Evolutionary conservation across 2,797 vertebrate species (phyloP).

Genomic region (Triplophysa bombifrons): DNA sequence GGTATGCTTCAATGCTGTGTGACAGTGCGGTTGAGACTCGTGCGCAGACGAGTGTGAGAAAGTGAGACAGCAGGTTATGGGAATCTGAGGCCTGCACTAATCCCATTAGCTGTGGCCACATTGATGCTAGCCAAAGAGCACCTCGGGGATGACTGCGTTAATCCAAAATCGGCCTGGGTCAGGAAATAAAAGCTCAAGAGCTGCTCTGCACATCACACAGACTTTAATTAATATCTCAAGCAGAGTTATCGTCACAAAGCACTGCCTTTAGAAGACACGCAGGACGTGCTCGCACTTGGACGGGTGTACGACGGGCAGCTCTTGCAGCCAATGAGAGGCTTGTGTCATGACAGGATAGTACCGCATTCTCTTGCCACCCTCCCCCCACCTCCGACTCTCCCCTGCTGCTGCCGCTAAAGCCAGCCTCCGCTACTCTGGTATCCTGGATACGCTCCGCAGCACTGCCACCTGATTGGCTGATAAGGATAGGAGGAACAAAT

Average conservation of each 20-base stretch:
- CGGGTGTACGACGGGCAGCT: neutral
- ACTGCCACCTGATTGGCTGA: conserved; percentile 72
- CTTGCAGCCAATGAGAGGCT: conserved; percentile 29
- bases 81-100: conserved; percentile 40
- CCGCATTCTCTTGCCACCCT: conserved; percentile 41
- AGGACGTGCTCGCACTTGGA: neutral
- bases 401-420: conserved; percentile 66
- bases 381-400: conserved; percentile 45
- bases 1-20: conserved; percentile 19
- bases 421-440: conserved; percentile 74
- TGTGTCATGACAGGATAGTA: neutral
- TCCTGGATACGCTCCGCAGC: conserved; percentile 75
- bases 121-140: conserved; percentile 7
- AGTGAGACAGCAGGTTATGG: conserved; percentile 22
- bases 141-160: conserved; percentile 32
- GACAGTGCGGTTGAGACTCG: conserved; percentile 3
- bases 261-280: neutral
- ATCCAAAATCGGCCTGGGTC: conserved; percentile 9
- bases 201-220: conserved; percentile 12
- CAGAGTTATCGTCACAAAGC: neutral
- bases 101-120: conserved; percentile 44
- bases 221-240: conserved; percentile 30
- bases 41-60: neutral
- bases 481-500: conserved; percentile 54
- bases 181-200: conserved; percentile 42